Evolutionary conservation across 2,888 invertebrate genomes (phyloP).

Genomic region (Erebia ligea): DNA sequence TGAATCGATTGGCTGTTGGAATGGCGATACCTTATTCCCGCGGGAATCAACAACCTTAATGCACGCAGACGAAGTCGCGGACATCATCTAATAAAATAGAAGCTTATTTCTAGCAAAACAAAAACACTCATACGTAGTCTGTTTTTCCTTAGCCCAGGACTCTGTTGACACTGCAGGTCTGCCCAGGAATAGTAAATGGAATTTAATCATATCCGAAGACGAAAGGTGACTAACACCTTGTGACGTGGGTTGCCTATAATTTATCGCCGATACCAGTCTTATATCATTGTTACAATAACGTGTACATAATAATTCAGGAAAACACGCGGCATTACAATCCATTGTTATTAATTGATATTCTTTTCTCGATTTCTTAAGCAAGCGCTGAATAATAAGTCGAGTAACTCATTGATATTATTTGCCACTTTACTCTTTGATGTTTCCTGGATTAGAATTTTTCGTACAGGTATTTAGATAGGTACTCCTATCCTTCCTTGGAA

Average conservation of each 20-base stretch:
- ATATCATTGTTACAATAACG: slow-evolving; percentile 9
- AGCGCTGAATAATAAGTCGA: slow-evolving; percentile 19
- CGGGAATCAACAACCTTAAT: too few relatives aligned
- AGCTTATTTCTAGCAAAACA: too few relatives aligned
- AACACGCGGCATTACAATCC: slow-evolving; percentile 3
- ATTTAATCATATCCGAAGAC: too few relatives aligned
- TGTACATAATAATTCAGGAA: slow-evolving; percentile 12
- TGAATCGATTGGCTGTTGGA: too few relatives aligned
- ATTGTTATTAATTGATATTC: slow-evolving; percentile 27
- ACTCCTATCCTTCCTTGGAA: too few relatives aligned
- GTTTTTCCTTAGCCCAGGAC: too few relatives aligned
- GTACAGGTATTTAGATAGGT: neutral
- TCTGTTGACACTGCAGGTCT: too few relatives aligned
- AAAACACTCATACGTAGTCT: too few relatives aligned
- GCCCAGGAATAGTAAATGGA: too few relatives aligned
- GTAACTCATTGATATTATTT: neutral
- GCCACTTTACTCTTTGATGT: neutral
- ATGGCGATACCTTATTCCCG: too few relatives aligned
- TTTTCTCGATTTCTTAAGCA: slow-evolving; percentile 22
- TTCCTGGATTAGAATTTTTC: neutral
- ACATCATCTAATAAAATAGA: neutral
- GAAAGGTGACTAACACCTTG: neutral
- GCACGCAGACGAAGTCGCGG: too few relatives aligned
- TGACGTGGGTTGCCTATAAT: neutral
- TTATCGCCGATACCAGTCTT: neutral